phyloP scores from a whole-genome alignment of 1,140 invertebrate species.

The Laodelphax striatellus region DNA sequence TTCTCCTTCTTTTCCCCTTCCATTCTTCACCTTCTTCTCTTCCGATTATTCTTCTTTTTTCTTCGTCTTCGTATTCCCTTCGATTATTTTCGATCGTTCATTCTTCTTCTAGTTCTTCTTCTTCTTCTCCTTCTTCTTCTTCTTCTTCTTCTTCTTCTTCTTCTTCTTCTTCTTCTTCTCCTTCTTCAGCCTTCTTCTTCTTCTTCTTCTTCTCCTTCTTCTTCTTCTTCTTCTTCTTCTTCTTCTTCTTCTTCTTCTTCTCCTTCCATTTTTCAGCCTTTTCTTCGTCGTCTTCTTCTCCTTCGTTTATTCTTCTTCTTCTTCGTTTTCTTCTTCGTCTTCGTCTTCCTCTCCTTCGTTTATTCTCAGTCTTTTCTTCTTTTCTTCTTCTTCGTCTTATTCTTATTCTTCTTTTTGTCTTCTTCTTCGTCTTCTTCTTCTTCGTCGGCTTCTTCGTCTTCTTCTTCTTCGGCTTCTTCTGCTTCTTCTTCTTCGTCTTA shows the following conservation, averaged over 20 bases:
- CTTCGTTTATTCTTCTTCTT: background rate
- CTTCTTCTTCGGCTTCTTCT: no score
- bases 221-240: conserved; percentile 31
- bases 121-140: conserved; percentile 6
- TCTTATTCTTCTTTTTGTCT: no score
- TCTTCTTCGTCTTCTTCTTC: conserved; percentile 25
- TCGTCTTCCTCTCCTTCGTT: conserved; percentile 27
- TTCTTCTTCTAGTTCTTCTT: background rate
- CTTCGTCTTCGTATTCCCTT: no score
- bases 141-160: conserved; percentile 43
- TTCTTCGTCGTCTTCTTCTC: no score
- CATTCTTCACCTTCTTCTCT: no score
- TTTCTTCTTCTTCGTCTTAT: conserved; percentile 25
- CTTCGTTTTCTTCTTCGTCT: background rate
- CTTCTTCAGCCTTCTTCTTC: conserved; percentile 27
- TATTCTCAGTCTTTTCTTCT: conserved; percentile 49
- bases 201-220: conserved; percentile 50
- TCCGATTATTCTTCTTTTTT: no score
- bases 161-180: conserved; percentile 25
- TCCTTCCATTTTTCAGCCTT: conserved; percentile 30
- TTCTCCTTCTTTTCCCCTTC: no score
- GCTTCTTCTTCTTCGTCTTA: no score
- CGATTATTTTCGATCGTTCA: no score
- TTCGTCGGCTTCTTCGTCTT: conserved; percentile 5
- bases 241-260: conserved; percentile 33